Conservation (phyloP, 1,140 invertebrate genomes). For the Lysiphlebus fabarum region DNA sequence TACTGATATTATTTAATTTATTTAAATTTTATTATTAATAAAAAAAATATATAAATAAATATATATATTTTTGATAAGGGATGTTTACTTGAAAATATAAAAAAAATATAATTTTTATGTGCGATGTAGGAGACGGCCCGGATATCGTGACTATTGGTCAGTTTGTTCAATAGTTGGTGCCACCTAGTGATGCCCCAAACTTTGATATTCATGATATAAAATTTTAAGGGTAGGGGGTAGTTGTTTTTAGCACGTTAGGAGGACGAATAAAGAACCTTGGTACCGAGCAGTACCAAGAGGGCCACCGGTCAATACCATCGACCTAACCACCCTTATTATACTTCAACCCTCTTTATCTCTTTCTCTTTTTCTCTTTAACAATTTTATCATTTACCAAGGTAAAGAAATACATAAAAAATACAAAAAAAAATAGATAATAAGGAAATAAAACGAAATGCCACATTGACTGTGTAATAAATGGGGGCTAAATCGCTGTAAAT, state of each 20-base stretch:
- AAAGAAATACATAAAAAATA: slow-evolving; percentile 2
- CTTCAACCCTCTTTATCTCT: slow-evolving; percentile 8
- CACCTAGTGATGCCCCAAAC: slow-evolving; percentile 47
- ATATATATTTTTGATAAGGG: no score
- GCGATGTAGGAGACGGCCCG: slow-evolving; percentile 9
- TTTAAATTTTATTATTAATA: no score
- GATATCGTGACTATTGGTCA: slow-evolving; percentile 58
- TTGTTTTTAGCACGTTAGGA: neutral
- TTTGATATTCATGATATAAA: no score
- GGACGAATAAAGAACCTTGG: slow-evolving; percentile 40
- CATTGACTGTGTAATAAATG: slow-evolving; percentile 12
- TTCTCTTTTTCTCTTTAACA: slow-evolving; percentile 1
- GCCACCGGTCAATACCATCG: slow-evolving; percentile 57
- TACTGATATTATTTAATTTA: no score
- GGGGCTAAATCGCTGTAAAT: neutral
- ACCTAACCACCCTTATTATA: slow-evolving; percentile 35
- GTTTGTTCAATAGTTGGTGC: slow-evolving; percentile 58
- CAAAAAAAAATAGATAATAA: neutral
- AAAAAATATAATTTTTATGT: no score
- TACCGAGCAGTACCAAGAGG: slow-evolving; percentile 55
- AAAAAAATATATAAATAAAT: no score
- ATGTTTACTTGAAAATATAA: no score
- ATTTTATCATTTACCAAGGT: neutral
- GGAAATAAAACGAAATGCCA: slow-evolving; percentile 7
- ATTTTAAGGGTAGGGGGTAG: slow-evolving; percentile 9